phyloP scores from a whole-genome alignment of 2,797 vertebrate genomes.

The Ataeniobius toweri region DNA sequence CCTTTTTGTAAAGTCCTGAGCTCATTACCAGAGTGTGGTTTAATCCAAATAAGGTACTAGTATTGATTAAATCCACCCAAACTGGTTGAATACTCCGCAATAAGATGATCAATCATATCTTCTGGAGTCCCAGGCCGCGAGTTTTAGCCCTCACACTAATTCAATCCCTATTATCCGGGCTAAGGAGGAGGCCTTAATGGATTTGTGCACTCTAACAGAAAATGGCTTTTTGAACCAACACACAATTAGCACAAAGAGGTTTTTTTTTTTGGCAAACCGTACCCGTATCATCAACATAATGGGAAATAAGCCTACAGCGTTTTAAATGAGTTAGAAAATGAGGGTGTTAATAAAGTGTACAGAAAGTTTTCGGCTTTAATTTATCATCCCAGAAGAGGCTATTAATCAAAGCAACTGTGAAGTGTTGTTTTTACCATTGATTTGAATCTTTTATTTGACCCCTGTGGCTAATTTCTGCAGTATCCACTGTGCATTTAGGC shows the following conservation, averaged over 20 bases:
- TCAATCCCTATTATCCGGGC: constrained; percentile 90
- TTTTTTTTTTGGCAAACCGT: constrained; percentile 77
- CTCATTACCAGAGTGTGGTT: constrained; percentile 45
- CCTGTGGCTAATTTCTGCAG: constrained; percentile 67
- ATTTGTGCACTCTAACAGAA: constrained; percentile 99
- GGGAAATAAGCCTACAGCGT: constrained; percentile 83
- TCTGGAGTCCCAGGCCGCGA: constrained; percentile 78
- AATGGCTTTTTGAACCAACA: constrained; percentile 96
- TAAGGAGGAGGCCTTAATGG: constrained; percentile 93
- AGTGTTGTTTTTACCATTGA: constrained; percentile 85
- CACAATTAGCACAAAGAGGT: constrained; percentile 92
- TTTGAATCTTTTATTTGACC: constrained; percentile 86
- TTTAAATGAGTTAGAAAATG: constrained; percentile 86
- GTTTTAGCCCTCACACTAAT: constrained; percentile 91
- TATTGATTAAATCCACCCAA: constrained; percentile 82
- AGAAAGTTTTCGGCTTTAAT: constrained; percentile 86
- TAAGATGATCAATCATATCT: constrained; percentile 97
- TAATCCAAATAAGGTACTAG: constrained; percentile 75
- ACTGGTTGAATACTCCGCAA: constrained; percentile 80
- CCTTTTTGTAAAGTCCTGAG: background rate
- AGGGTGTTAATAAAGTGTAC: constrained; percentile 80
- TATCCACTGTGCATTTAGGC: constrained; percentile 34
- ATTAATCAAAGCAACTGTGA: constrained; percentile 77
- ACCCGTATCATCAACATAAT: constrained; percentile 85
- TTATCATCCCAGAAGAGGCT: constrained; percentile 70